phyloP scores from a whole-genome alignment of 2,113 vertebrate genomes.

The Phaetusa simplex region DNA sequence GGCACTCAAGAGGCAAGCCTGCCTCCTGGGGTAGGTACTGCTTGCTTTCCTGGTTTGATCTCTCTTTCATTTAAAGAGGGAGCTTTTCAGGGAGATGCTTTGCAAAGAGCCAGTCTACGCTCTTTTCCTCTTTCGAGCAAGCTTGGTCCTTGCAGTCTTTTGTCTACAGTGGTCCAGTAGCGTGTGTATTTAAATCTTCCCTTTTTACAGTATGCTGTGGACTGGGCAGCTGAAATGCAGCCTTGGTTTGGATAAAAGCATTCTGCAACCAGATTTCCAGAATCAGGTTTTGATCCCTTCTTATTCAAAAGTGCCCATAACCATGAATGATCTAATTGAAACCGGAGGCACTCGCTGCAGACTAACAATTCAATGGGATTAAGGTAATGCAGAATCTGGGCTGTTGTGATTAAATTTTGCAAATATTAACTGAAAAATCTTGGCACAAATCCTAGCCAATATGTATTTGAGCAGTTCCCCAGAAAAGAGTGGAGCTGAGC shows the following conservation, averaged over 20 bases:
- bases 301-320: not conserved
- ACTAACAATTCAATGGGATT: conserved; percentile 40
- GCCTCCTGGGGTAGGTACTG: not conserved
- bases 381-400: conserved; percentile 9
- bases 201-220: not conserved
- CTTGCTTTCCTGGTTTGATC: conserved; percentile 23
- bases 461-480: not conserved
- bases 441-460: conserved; percentile 2
- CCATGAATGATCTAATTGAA: conserved; percentile 14
- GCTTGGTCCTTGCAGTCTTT: not conserved
- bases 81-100: not conserved
- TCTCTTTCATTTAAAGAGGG: not conserved
- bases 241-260: not conserved
- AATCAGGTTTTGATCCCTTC: not conserved
- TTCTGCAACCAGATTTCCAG: not conserved
- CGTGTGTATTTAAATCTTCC: not conserved
- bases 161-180: not conserved
- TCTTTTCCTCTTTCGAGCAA: not conserved
- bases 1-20: not conserved
- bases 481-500: not conserved
- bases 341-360: not conserved
- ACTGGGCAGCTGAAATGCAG: not conserved
- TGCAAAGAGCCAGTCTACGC: not conserved
- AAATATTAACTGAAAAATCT: conserved; percentile 44
- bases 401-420: conserved; percentile 50